Base-by-base conservation (phyloP, 2,113 vertebrate species). In the Serinus canaria region DNA sequence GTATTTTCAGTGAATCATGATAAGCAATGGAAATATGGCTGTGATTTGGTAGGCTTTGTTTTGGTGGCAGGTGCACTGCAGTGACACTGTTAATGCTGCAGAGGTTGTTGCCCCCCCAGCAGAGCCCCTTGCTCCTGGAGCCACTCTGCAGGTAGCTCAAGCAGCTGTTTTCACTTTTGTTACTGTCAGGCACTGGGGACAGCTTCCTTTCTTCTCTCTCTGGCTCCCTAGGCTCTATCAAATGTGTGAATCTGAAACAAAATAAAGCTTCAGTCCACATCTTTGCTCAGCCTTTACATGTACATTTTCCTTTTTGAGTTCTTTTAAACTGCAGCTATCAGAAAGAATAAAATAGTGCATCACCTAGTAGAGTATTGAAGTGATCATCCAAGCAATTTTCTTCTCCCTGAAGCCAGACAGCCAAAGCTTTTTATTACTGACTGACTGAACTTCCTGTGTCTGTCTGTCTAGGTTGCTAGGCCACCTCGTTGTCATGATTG, bases 281-380 rank as follows among this genome's bases (percentile, higher is more conserved):
- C 84, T 93, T 96, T 96, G 89, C 88, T 90, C 78, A 88, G 86
- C 92, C 75, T 94, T 92, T 89, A 93, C 88, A 58, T 93, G 94
- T 93, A 28, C 60, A 3, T 85, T 96, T 90, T 68, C 67, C 58
- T 96, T 92, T 77, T 96, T 87, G 91, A 94, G 90, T 91, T 96
- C 89, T 96, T 96, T 96, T 91, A 90, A 96, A 95, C 90, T 96
- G 81, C 90, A 94, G 63, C 90, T 96, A 96, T 94, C 95, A 97
- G 95, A 97, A 92, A 66, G 96, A 94, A 95, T 95, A 96, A 96
- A 94, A 90, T 68, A 95, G 90, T 79, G 93, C 78, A 93, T 97
- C 91, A 92, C 90, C 94, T 95, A 77, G 70, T 77, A 88, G 83
- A 78, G 88, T 95, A 73, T 84, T 87, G 91, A 94, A 96, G 93